Evolutionary conservation across 2,888 invertebrate genomes (phyloP).

Genomic region (Leptarthrus brevirostris): DNA sequence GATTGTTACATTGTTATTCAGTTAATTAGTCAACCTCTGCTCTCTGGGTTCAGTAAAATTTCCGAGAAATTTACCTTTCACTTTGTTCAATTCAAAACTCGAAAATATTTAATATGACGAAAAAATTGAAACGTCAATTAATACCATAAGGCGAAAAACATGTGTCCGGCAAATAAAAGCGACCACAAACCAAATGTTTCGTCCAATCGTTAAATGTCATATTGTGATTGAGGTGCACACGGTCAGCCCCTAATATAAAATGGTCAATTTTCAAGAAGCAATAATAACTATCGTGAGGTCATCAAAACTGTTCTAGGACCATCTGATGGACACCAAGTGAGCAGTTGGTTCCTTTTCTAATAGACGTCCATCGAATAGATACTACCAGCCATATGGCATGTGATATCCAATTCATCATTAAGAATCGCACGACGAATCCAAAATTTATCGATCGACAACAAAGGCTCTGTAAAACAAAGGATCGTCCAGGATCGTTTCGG

Average conservation of each 20-base stretch:
- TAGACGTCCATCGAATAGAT: slow-evolving; percentile 23
- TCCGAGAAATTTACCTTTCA: no score
- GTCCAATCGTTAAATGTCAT: slow-evolving; percentile 21
- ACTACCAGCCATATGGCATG: slow-evolving; percentile 9
- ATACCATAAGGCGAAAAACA: no score
- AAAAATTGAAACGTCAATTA: no score
- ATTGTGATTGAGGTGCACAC: slow-evolving; percentile 23
- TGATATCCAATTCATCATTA: slow-evolving; percentile 23
- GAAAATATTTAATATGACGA: no score
- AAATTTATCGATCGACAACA: slow-evolving; percentile 9
- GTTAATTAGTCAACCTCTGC: no score
- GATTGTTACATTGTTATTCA: no score
- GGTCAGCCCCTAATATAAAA: neutral
- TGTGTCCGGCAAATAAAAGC: no score
- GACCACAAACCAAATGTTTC: neutral
- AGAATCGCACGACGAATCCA: neutral
- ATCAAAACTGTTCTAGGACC: slow-evolving; percentile 5
- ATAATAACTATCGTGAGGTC: neutral
- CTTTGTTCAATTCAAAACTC: no score
- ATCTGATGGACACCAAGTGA: slow-evolving; percentile 18
- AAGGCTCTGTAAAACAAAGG: neutral
- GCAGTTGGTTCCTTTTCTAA: slow-evolving; percentile 3
- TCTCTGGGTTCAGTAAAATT: no score
- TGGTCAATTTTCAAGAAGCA: neutral
- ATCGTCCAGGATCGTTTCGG: neutral